Percentiles rank a stretch among this genome's conserved stretches.
phyloP scores from a whole-genome alignment of 2,888 invertebrate genomes.

The Drosophila paramelanica region DNA sequence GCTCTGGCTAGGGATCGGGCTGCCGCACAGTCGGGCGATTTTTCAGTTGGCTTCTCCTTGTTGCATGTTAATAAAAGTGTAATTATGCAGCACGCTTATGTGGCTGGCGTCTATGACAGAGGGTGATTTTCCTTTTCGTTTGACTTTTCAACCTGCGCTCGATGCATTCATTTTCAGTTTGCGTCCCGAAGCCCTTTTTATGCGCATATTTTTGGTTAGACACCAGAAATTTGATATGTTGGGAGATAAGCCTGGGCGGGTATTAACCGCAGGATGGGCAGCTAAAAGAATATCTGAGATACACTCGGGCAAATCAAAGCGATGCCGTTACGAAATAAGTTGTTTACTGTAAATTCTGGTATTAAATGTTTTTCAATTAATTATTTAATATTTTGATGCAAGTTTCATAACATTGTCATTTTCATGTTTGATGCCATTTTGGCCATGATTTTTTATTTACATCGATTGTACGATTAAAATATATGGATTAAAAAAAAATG shows the following conservation, averaged over 20 bases:
- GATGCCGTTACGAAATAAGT: no score
- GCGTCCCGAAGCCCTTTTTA: conserved; percentile 42
- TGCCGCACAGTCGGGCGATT: conserved; percentile 35
- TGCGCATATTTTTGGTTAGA: conserved; percentile 72
- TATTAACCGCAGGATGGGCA: neutral
- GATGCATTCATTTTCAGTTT: conserved; percentile 9
- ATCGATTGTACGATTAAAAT: no score
- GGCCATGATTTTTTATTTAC: no score
- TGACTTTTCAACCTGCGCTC: conserved; percentile 34
- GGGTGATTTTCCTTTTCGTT: conserved; percentile 9
- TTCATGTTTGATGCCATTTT: no score
- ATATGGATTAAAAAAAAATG: no score
- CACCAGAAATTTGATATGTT: conserved; percentile 61
- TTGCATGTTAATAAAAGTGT: conserved; percentile 71
- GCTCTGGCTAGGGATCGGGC: conserved; percentile 1
- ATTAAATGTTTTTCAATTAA: no score
- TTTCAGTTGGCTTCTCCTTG: conserved; percentile 57
- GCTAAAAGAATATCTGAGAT: no score
- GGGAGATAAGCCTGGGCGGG: neutral
- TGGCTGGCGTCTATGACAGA: conserved; percentile 14
- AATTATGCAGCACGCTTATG: conserved; percentile 64
- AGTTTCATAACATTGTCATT: no score
- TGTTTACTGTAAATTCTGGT: no score
- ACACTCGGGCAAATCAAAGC: no score
- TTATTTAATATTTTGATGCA: no score